These are phyloP conservation scores for Orussus abietinus DNA, from an alignment of 1,140 invertebrate species.

Conservation along the genomic window DNA sequence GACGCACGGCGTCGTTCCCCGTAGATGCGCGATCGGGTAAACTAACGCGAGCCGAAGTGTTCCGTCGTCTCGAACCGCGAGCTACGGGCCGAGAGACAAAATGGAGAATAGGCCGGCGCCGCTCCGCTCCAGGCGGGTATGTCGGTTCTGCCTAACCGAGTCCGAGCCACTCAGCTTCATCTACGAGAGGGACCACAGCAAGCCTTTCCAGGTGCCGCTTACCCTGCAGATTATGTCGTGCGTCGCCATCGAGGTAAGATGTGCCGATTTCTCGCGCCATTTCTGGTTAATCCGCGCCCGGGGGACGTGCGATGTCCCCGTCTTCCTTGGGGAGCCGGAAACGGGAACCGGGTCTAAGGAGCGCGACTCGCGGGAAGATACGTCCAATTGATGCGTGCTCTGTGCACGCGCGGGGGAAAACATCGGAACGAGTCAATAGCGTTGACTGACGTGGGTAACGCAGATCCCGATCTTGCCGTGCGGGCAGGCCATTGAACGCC, in stretches of 20 bases:
- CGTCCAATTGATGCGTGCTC: no score
- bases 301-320: no score
- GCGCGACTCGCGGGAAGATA: no score
- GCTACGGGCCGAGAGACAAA: conserved; percentile 21
- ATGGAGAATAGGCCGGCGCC: conserved; percentile 61
- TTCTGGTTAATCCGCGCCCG: no score
- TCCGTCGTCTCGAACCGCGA: neutral
- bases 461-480: conserved; percentile 16
- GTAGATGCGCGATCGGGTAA: conserved; percentile 20
- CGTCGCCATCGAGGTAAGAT: conserved; percentile 68
- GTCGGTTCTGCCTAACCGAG: conserved; percentile 68
- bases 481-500: conserved; percentile 8
- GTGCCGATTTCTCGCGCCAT: no score
- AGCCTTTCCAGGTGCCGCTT: conserved; percentile 57
- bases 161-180: conserved; percentile 60
- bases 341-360: no score
- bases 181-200: conserved; percentile 58
- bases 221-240: conserved; percentile 71
- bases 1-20: conserved; percentile 46
- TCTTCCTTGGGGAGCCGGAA: no score
- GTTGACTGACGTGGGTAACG: conserved; percentile 11
- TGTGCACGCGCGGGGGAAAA: conserved; percentile 16
- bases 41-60: conserved; percentile 3
- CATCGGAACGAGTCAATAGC: conserved; percentile 27
- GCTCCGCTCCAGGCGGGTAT: conserved; percentile 60